Evolutionary conservation across 2,888 invertebrate species (phyloP), one percentile per base, ranked within the genome.

Genomic region (Synanthedon formicaeformis): DNA sequence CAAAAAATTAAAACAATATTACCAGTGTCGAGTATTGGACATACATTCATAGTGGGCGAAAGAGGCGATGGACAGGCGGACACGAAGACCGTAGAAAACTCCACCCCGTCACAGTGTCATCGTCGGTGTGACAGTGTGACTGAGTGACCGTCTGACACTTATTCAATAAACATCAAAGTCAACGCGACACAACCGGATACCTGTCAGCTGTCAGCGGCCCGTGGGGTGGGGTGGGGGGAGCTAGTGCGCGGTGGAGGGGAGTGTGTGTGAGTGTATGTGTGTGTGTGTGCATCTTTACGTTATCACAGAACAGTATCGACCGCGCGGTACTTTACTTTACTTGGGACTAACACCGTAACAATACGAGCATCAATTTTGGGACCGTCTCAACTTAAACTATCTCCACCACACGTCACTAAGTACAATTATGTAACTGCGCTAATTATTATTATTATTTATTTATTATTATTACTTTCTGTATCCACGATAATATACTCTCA

Each of bases 401-500:
- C 55, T 54, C 54, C 51, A 50, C 40, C 51, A 18, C 53, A 60
- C 54, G 48, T 23, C 34, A 48, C 34, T 27, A n/a, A 6, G 16
- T 51, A 49, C 48, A 51, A 34, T 53, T 60, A 71, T 67, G 71
- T 69, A 67, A 61, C 64, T 67, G 61, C 69, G 67, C 78, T 78
- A 76, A 71, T 78, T 79, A 78, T 78, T 78, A 81, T 71, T 64
- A 68, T 67, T 69, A 77, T 73, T 76, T 78, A 75, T 16, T 78
- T 81, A 78, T 74, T 74, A 75, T 75, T 73, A 71, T 66, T 73
- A 73, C 67, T 76, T 74, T 34, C 34, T 78, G 80, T 80, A 78
- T 78, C 71, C 76, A 72, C 75, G 73, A 74, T 79, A 79, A 85
- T 86, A 88, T 87, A 88, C 87, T 88, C 87, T 88, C 87, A 88